Conservation (phyloP, 2,888 invertebrate genomes). For the Amitus sp. region DNA sequence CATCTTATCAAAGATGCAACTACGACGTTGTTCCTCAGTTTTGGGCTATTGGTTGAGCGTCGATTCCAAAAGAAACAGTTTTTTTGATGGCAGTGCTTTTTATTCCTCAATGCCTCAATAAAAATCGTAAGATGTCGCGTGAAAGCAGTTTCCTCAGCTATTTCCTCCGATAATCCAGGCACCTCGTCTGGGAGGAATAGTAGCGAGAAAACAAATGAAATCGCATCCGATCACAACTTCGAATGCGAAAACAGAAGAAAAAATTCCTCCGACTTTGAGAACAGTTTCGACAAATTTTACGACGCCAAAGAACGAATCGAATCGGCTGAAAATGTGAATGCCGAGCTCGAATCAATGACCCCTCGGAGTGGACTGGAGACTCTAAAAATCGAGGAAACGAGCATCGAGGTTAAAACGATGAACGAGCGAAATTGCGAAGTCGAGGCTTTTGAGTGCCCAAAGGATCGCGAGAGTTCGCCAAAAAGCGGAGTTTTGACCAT, state of each 20-base stretch:
- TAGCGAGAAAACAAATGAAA: neutral
- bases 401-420: neutral
- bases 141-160: neutral
- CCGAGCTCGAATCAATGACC: neutral
- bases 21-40: too few relatives aligned
- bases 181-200: neutral
- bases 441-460: neutral
- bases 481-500: slow-evolving; percentile 74
- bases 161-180: neutral
- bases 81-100: too few relatives aligned
- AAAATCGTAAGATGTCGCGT: too few relatives aligned
- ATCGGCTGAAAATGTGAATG: too few relatives aligned
- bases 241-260: slow-evolving; percentile 11
- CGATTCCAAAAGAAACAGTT: too few relatives aligned
- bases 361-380: neutral
- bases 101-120: too few relatives aligned
- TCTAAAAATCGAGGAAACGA: slow-evolving; percentile 4
- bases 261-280: neutral
- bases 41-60: too few relatives aligned
- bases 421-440: slow-evolving; percentile 17
- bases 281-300: neutral
- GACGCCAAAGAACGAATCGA: neutral
- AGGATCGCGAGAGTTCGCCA: slow-evolving; percentile 73
- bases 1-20: too few relatives aligned
- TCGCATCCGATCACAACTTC: slow-evolving; percentile 18